Conservation (phyloP, 64 coral and sea anemone genomes). For the Pocillopora verrucosa region DNA sequence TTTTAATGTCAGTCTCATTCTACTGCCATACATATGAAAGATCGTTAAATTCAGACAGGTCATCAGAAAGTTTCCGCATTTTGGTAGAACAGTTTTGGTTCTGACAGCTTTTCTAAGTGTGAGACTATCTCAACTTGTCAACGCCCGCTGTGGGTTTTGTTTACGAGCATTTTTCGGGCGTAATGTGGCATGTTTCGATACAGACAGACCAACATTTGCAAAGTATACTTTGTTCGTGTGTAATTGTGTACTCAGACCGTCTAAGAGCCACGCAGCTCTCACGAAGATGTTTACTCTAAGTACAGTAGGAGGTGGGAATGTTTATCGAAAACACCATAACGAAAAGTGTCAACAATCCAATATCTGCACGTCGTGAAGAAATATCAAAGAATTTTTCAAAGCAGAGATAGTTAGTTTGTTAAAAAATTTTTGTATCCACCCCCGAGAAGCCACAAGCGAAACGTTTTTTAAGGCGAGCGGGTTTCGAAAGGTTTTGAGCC, state of each 20-base stretch:
- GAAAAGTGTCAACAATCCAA: conserved; percentile 33
- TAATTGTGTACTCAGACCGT: conserved; percentile 11
- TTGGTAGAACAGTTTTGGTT: neutral
- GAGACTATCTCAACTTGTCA: conserved; percentile 24
- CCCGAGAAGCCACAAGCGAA: conserved; percentile 1
- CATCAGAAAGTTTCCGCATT: neutral
- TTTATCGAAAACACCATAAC: conserved; percentile 45
- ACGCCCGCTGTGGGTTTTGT: neutral
- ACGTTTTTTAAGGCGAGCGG: neutral
- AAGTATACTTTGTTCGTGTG: conserved; percentile 24
- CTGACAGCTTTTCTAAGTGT: neutral
- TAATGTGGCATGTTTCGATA: conserved; percentile 19
- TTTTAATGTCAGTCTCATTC: neutral
- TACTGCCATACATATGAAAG: neutral
- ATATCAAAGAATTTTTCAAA: conserved; percentile 9
- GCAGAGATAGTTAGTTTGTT: neutral
- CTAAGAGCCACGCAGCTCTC: neutral
- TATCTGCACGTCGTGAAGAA: conserved; percentile 7
- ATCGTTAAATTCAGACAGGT: neutral
- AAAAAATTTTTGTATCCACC: neutral
- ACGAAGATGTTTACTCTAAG: conserved; percentile 5
- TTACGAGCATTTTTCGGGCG: neutral
- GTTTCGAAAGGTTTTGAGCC: conserved; percentile 32
- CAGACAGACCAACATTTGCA: conserved; percentile 19
- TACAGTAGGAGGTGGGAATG: conserved; percentile 22